Base-by-base conservation (phyloP, 2,113 vertebrate genomes). In the Onychostruthus taczanowskii region DNA sequence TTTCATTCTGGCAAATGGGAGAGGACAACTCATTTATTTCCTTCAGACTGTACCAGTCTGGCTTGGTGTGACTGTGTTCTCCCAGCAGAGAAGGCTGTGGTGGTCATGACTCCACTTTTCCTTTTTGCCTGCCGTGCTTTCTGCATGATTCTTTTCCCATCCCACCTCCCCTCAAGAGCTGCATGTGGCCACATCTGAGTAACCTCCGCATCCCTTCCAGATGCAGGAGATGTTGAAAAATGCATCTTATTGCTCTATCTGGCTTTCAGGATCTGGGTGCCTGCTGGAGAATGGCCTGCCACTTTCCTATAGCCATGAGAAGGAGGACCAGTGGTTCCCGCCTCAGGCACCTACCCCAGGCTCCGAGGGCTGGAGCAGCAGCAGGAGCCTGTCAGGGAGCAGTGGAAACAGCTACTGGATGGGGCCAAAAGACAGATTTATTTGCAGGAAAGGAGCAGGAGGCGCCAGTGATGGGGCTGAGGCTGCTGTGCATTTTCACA, bases 221-320 rank as follows among this genome's bases (percentile, higher is more conserved):
- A 46, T 6, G 3, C n/a, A 72, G 30, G 33, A 67, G 52, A 68
- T 31, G 21, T 16, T 59, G 21, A 84, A 87, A 89, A 91, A 84
- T 7, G 21, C 66, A 59, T 68, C 35, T 8, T 3, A 23, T 2
- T 5, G 2, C 37, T 78, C 74, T 16, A 14, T 46, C 39, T 74
- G 39, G 35, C 39, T 70, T 50, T 24, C 27, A 77, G 31, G 28
- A 66, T n/a, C 67, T 22, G 23, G 14, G 26, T 1, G 2, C 22
- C 59, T 74, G 43, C 41, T 59, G 13, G 37, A 35, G 35, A 84
- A 76, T 24, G 0, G 5, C 33, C 74, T 78, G 21, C 44, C 2
- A 4, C 41, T 68, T 75, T 47, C 35, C 69, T 27, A 6, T 0
- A 39, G 68, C 73, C 0, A 0, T 0, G 3, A 70, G 68, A 73